Evolutionary conservation across 2,113 vertebrate genomes (phyloP), one percentile per base, ranked within the genome.

Genomic region (Corapipo altera): DNA sequence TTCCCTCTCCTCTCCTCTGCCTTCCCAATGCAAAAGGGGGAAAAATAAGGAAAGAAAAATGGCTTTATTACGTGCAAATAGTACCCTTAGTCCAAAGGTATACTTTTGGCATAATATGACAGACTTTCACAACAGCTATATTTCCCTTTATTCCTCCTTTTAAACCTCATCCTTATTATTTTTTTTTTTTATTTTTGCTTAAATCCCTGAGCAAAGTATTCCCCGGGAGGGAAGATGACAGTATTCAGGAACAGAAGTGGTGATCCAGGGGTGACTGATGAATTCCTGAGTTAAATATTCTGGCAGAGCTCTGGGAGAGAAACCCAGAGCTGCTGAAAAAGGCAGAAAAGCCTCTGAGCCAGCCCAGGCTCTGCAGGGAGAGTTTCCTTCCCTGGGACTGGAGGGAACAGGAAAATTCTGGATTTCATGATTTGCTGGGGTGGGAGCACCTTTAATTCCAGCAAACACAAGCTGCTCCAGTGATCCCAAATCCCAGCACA

Each of bases 371-470:
- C 54, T 28, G 43, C 37, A 19, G 58, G 62, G 5, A 35, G 20
- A 41, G 39, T 41, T 41, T 41, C 39, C 39, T 41, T 41, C 39
- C 39, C 39, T 41, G 39, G 39, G 5, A 5, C 39, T 5, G 39
- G 39, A 41, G 39, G 22, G 21, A 41, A 8, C 2, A 7, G 61
- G 35, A 15, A 43, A 24, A 24, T 0, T 5, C 15, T 5, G 24
- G 39, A 6, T 5, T 5, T 9, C 7, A 10, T 41, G 39, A 12
- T 41, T 41, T 23, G 48, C 48, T 49, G 48, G 48, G 48, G 23
- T 5, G 10, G 37, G 4, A 58, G 26, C 7, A 4, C 9, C 0
- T 6, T 20, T 12, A 1, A 9, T 5, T 8, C 9, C n/a, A 9
- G 19, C n/a, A 11, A 33, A 41, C 22, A 32, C 44, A n/a, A 35